Evolutionary conservation across 2,888 invertebrate species (phyloP), one percentile per base, ranked within the genome.

Genomic region (Beris morrisii): DNA sequence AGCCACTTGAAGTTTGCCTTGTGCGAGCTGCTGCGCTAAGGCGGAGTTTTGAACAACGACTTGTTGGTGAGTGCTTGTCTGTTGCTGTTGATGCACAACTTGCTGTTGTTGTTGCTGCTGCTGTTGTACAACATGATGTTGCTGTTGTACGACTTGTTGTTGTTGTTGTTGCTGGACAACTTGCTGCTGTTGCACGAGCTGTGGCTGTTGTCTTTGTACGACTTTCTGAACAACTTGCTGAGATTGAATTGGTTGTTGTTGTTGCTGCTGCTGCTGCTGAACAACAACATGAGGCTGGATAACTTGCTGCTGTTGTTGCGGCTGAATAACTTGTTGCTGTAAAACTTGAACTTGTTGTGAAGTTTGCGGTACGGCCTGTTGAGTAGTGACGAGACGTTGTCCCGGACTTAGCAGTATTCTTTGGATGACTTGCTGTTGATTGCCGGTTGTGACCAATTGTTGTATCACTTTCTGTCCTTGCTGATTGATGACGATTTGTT

Each of bases 1-100:
- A 0, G 92, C 91, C 65, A 93, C 83, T 77, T 92, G 92, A 7
- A 92, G 86, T 78, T 92, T 93, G 6, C 92, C 93, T 13, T 89
- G 85, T 2, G 91, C 91, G 69, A 93, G 83, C 77, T 93, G 92
- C 76, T 92, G 92, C 13, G 90, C 91, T 48, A 93, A 81, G 15
- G 85, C 86, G 4, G 88, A 88, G 77, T 90, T 91, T 74, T 89
- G 91, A 54, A 92, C 89, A 54, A 92, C 87, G 67, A 92, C 88
- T 80, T 92, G 92, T 71, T 65, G 75, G 61, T 53, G 74, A 65
- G 64, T 74, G 67, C 70, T 72, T 58, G 54, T 71, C 55, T 55
- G 75, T 68, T 65, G 75, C n/a, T 83, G 78, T 67, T 67, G 69
- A 48, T 61, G 65, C n/a, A 58, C 50, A 6, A 75, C 75, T 61